These are phyloP conservation scores for Synanthedon vespiformis DNA, from an alignment of 2,888 invertebrate genomes.

Conservation along the genomic window DNA sequence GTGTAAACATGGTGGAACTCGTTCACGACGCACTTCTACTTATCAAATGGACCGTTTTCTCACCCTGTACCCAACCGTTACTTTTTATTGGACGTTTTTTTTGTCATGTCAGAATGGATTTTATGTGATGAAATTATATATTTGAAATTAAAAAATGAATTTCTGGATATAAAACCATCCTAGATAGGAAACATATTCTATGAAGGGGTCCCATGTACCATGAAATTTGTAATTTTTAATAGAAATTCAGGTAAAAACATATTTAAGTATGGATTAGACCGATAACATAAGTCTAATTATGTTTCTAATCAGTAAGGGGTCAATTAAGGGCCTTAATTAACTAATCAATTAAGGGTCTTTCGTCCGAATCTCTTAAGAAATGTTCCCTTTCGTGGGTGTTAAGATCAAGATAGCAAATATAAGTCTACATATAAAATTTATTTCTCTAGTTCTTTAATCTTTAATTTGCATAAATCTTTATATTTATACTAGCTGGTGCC, in stretches of 20 bases:
- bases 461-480: background rate
- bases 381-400: background rate
- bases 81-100: conserved; percentile 21
- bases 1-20: conserved; percentile 8
- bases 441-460: background rate
- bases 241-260: too few species aligned
- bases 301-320: too few species aligned
- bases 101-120: background rate
- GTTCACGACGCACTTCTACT: conserved; percentile 17
- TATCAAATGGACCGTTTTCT: conserved; percentile 20
- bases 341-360: background rate
- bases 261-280: too few species aligned
- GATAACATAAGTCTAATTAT: too few species aligned
- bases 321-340: too few species aligned
- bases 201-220: too few species aligned
- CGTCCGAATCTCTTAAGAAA: background rate
- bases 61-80: conserved; percentile 17
- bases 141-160: too few species aligned
- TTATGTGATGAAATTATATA: too few species aligned
- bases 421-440: background rate
- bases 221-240: too few species aligned
- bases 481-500: too few species aligned
- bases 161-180: too few species aligned
- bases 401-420: background rate
- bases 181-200: too few species aligned